phyloP scores from a whole-genome alignment of 2,113 vertebrate genomes.

The Scytalopus superciliaris region DNA sequence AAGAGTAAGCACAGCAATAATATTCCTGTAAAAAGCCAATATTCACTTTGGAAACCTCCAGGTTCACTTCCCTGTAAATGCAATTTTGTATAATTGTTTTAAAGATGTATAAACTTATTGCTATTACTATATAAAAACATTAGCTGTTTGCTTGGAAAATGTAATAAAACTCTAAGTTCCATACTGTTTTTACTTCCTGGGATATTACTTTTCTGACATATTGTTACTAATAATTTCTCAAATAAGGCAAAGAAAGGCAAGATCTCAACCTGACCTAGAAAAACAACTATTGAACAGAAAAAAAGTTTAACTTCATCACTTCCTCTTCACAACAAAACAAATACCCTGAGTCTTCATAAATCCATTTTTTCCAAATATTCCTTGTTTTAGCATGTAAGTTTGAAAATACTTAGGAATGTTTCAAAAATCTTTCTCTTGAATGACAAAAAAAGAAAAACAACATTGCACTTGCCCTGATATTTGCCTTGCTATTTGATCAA shows the following conservation, averaged over 20 bases:
- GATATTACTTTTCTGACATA: neutral
- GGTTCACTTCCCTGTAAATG: neutral
- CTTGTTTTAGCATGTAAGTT: neutral
- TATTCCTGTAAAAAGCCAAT: accelerated
- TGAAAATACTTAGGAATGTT: neutral
- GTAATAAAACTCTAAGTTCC: neutral
- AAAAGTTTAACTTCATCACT: neutral
- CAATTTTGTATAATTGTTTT: neutral
- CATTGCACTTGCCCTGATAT: neutral
- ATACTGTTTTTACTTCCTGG: neutral
- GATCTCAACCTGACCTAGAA: neutral
- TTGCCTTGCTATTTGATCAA: neutral
- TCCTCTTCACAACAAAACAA: neutral
- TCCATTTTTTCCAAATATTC: neutral
- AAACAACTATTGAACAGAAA: neutral
- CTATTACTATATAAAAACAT: neutral
- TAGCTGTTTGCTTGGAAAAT: neutral
- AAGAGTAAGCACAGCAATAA: neutral
- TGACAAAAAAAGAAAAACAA: accelerated
- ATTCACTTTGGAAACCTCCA: neutral
- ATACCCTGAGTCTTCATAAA: neutral
- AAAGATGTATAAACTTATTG: neutral
- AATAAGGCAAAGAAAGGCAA: neutral
- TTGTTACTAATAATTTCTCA: neutral
- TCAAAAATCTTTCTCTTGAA: neutral